A percentile compares a stretch with the other conserved stretches of the same genome.
These are phyloP conservation scores for Oreocharis arfaki DNA, from an alignment of 2,113 vertebrate genomes.

Conservation along the genomic window DNA sequence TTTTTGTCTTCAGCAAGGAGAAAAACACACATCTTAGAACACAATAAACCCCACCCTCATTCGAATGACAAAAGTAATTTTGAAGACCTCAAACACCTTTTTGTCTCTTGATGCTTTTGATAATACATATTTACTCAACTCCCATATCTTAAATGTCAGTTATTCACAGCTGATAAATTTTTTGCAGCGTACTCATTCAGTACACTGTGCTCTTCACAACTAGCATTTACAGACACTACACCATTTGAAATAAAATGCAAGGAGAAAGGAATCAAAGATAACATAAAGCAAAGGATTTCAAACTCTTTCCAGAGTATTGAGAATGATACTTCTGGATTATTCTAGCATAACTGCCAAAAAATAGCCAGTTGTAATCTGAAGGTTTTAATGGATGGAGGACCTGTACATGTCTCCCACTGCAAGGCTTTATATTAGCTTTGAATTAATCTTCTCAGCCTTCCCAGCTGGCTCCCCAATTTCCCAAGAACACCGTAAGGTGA, in stretches of 20 bases:
- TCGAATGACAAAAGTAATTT: neutral
- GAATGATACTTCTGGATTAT: neutral
- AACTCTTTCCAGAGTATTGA: neutral
- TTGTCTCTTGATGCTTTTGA: neutral
- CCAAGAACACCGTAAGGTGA: neutral
- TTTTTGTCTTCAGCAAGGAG: neutral
- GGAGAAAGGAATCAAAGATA: neutral
- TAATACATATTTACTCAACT: neutral
- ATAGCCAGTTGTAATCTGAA: neutral
- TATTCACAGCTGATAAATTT: neutral
- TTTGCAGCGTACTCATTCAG: neutral
- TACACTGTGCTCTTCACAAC: neutral
- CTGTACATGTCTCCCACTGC: neutral
- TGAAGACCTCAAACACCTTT: neutral
- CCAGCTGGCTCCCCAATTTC: neutral
- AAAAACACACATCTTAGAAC: neutral
- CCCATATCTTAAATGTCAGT: neutral
- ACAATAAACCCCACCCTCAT: neutral
- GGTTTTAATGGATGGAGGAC: neutral
- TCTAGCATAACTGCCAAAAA: neutral
- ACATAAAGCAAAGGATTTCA: neutral
- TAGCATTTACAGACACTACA: neutral
- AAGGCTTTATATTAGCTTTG: neutral
- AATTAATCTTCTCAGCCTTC: neutral
- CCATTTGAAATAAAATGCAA: neutral